Conservation (phyloP, 2,888 invertebrate species). For the Shargacucullia verbasci region DNA sequence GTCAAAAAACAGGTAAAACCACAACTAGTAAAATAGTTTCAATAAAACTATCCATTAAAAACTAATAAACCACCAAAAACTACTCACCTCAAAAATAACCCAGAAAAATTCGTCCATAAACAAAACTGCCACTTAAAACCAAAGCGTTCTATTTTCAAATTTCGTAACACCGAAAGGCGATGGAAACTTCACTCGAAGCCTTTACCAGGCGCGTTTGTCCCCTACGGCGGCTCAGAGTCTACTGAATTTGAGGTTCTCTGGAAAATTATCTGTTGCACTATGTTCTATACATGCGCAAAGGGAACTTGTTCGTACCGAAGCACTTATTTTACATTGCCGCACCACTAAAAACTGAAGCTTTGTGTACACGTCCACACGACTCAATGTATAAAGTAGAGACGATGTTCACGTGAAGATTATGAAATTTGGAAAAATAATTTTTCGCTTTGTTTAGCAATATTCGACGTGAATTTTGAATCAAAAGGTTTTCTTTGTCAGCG, state of each 20-base stretch:
- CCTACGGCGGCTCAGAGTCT: constrained; percentile 61
- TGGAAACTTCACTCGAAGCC: constrained; percentile 66
- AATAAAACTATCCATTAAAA: no score
- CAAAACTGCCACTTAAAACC: constrained; percentile 64
- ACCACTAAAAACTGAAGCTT: constrained; percentile 8
- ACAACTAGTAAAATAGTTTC: no score
- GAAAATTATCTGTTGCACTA: constrained; percentile 74
- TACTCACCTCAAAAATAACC: constrained; percentile 62
- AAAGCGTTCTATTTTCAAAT: constrained; percentile 63
- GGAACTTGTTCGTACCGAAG: constrained; percentile 40
- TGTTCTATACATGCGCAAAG: constrained; percentile 75
- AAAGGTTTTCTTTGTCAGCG: constrained; percentile 67
- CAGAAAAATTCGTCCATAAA: constrained; percentile 60
- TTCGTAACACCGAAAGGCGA: constrained; percentile 63
- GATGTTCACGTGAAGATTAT: constrained; percentile 32
- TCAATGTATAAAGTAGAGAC: constrained; percentile 47
- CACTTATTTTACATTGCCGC: constrained; percentile 55
- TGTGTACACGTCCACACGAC: constrained; percentile 12
- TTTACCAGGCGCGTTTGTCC: constrained; percentile 60
- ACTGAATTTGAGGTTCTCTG: constrained; percentile 71
- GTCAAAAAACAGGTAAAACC: no score
- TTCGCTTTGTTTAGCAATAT: constrained; percentile 69
- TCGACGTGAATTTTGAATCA: constrained; percentile 64
- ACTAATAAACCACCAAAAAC: constrained; percentile 4
- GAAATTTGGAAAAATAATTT: constrained; percentile 65